Evolutionary conservation across 2,888 invertebrate species (phyloP), one percentile per base, ranked within the genome.

Genomic region (Drosophila flavopinicola): DNA sequence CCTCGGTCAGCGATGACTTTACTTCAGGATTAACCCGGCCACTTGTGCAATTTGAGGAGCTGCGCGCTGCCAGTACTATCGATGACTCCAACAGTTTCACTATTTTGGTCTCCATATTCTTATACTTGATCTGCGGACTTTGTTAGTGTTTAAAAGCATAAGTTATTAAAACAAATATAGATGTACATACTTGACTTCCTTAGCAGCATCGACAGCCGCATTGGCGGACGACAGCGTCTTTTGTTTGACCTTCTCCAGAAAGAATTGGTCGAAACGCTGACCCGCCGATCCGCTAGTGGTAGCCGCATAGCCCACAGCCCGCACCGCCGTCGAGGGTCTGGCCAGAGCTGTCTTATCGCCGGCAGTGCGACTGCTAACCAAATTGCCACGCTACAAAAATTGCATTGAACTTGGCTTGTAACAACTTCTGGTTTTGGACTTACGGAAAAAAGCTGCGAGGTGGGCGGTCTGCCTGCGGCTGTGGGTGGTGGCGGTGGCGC

Each of bases 281-380:
- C 90, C 89, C 74, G 91, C 93, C 5, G 90, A 83, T 6, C 75
- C 79, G 25, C 71, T 79, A 24, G 70, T 78, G 86, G 93, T 94
- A 1, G 98, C 97, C 3, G 97, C 97, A 90, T 97, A 99, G 1
- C 99, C 99, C 23, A 98, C 99, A 6, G 98, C 99, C 57, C 98
- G 93, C 32, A 99, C 97, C 1, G 99, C 99, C 2, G 99, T 99
- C 93, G 99, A 98, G 0, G 99, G 99, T 56, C 99, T 91, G 20
- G 92, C 93, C 42, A 90, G 44, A 2, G 85, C 75, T 0, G 88
- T 78, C 58, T 88, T 89, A 37, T 91, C 91, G 1, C 83, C 87
- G 20, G 78, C 79, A 42, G 85, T 59, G 6, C 90, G 88, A 63
- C 90, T 90, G 61, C 91, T 90, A 0, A 89, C 77, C 61, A 90